Evolutionary conservation across 1,140 invertebrate species (phyloP), one percentile per base, ranked within the genome.

Genomic region (Euwallacea similis): DNA sequence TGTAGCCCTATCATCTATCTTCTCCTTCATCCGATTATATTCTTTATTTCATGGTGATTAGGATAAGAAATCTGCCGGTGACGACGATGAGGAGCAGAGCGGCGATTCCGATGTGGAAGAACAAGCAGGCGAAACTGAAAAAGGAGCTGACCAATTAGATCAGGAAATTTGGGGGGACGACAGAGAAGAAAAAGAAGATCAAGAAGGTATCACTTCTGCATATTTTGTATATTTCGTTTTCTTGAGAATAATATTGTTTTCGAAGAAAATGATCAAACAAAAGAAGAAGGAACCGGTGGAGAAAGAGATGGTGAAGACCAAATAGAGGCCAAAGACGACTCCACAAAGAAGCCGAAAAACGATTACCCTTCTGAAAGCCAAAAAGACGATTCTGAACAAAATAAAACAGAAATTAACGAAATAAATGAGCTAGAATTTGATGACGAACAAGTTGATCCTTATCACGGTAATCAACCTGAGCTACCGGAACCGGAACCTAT

Each of bases 81-180:
- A 86, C 9, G 85, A 91, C 44, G 87, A 88, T 10, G 87, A 91
- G 65, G 86, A 88, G 71, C 86, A 88, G n/a, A 85, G 89, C 63
- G 86, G 91, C 0, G 87, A 93, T 56, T 87, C 93, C 10, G 90
- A 97, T 74, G 82, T 90, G 0, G 95, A 98, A 70, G 96, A 97
- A 80, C 89, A 98, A 85, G 97, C 98, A 94, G 96, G 94, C n/a
- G 93, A 98, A 69, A 92, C 92, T 7, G 93, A 92, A 76, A 88
- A 92, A 71, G 90, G 87, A 7, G 89, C 89, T 42, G 93, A 97
- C 60, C 91, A 91, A 68, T 77, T 91, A 10, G 89, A 92, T 77
- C 86, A 91, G 75, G 88, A 96, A 86, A 90, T 97, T 77, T 98
- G 95, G 95, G 94, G 93, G 13, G 90, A 91, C 33, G 93, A 94